phyloP scores from a whole-genome alignment of 2,797 vertebrate species.

The Cuniculus paca region DNA sequence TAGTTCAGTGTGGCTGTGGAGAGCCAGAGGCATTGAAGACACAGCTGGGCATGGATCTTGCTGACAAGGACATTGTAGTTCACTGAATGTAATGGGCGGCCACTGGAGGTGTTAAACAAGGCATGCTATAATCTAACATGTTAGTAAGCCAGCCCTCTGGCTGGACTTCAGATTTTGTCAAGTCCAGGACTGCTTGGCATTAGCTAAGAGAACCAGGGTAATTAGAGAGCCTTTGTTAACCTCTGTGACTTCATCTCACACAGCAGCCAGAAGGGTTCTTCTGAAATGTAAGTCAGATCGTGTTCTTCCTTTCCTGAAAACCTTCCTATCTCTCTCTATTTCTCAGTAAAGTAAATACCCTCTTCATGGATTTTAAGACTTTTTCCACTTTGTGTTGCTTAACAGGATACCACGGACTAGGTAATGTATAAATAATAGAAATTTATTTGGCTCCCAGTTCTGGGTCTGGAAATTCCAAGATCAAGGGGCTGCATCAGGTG shows the following conservation, averaged over 20 bases:
- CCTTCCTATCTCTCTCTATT: background rate
- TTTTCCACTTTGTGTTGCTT: background rate
- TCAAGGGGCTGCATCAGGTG: background rate
- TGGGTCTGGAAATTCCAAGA: background rate
- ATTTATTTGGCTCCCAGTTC: background rate
- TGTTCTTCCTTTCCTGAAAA: background rate
- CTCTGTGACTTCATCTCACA: conserved; percentile 3
- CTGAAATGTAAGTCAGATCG: background rate
- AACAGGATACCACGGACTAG: background rate
- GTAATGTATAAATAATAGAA: background rate
- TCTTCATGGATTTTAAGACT: background rate
- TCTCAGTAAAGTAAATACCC: conserved; percentile 34
- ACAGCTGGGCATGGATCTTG: background rate
- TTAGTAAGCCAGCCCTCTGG: conserved; percentile 8
- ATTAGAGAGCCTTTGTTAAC: background rate
- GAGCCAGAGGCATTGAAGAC: background rate
- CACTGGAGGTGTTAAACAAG: background rate
- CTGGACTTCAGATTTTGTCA: conserved; percentile 34
- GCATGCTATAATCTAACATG: background rate
- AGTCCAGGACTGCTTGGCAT: background rate
- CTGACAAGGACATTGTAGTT: background rate
- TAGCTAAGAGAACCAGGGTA: background rate
- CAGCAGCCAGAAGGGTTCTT: conserved; percentile 22
- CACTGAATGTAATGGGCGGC: background rate
- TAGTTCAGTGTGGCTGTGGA: background rate